phyloP scores from a whole-genome alignment of 2,113 vertebrate species.

The Burhinus oedicnemus region DNA sequence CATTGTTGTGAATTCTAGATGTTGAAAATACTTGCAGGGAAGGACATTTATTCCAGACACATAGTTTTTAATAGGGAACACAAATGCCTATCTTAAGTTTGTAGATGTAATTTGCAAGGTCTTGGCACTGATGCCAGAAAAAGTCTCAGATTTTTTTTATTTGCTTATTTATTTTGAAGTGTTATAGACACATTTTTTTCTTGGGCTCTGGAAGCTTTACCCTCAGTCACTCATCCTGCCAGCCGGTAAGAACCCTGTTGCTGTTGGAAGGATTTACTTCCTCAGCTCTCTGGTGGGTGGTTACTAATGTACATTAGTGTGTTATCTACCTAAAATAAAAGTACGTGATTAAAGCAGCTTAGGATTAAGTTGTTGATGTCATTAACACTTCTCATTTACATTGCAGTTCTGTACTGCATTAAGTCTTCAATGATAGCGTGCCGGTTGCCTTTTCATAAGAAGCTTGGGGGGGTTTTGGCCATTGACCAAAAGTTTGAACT shows the following conservation, averaged over 20 bases:
- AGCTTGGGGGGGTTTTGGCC: not conserved
- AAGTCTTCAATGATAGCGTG: not conserved
- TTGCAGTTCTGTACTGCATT: not conserved
- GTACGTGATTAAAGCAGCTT: not conserved
- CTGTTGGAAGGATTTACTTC: not conserved
- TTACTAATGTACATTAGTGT: not conserved
- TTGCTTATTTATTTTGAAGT: not conserved
- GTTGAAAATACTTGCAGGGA: not conserved
- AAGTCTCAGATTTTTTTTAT: not conserved
- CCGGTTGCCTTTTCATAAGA: not conserved
- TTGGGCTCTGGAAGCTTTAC: not conserved
- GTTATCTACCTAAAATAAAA: not conserved
- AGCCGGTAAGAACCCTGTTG: not conserved
- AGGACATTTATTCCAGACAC: not conserved
- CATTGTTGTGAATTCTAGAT: not conserved
- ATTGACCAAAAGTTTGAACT: not conserved
- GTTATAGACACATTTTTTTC: not conserved
- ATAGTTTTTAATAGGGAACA: not conserved
- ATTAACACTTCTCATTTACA: not conserved
- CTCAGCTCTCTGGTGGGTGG: not conserved
- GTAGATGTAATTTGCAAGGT: not conserved
- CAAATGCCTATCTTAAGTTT: not conserved
- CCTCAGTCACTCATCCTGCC: not conserved
- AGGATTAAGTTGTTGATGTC: not conserved
- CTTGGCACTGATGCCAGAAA: not conserved